These are phyloP conservation scores for Oceanodroma leucorhoa DNA, from an alignment of 2,797 vertebrate species.

Conservation along the genomic window DNA sequence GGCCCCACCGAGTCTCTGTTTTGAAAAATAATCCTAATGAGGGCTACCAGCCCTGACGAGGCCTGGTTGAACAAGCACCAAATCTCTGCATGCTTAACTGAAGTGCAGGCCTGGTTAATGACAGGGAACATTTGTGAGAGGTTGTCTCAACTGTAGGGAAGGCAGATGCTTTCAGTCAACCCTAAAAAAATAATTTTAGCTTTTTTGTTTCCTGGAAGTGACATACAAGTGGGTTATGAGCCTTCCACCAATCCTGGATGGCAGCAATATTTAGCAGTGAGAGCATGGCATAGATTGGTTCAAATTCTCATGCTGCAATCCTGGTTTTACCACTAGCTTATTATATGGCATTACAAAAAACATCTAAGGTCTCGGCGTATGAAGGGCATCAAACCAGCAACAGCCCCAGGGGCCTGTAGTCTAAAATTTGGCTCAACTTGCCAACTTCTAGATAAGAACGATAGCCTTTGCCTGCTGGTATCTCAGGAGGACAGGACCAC, in stretches of 20 bases:
- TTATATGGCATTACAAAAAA: neutral
- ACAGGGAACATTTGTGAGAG: neutral
- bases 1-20: neutral
- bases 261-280: neutral
- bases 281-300: neutral
- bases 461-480: neutral
- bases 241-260: neutral
- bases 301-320: neutral
- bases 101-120: neutral
- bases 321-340: neutral
- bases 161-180: conserved; percentile 24
- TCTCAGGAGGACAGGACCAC: neutral
- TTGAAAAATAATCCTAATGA: conserved; percentile 11
- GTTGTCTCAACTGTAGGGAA: neutral
- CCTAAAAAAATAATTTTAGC: neutral
- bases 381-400: neutral
- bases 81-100: conserved; percentile 3
- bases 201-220: neutral
- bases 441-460: neutral
- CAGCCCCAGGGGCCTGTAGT: neutral
- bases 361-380: neutral
- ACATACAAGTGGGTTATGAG: neutral
- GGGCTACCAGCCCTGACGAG: neutral
- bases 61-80: neutral
- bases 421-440: neutral